Evolutionary conservation across 2,797 vertebrate genomes (phyloP), one percentile per base, ranked within the genome.

Genomic region (Scyliorhinus canicula): DNA sequence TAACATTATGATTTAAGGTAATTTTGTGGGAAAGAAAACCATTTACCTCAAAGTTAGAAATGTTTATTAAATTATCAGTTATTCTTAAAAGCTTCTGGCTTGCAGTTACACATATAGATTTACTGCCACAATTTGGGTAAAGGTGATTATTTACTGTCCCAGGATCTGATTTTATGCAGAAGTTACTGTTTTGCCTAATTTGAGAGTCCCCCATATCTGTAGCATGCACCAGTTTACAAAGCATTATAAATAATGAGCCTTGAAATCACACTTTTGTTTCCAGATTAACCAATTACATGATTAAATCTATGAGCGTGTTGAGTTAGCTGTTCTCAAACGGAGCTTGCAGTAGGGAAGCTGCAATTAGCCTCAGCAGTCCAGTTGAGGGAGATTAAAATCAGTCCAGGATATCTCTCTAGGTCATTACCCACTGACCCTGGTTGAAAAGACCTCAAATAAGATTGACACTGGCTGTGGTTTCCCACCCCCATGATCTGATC

Each of bases 11-110:
- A 52, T 94, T 74, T 69, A n/a, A 50, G 14, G 11, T 74, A 71
- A 74, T n/a, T 94, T 94, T 50, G 28, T 55, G 31, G 67, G 12
- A 74, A 94, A 94, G 26, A 52, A 60, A 40, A 93, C 44, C 47
- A 94, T 94, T 74, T 74, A n/a, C n/a, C 26, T 94, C 35, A 74
- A 74, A 94, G 93, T 71, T 94, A n/a, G 19, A 65, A 91, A 65
- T 65, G n/a, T 63, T 65, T 63, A 91, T 65, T 91, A 65, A 91
- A 65, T 91, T 91, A 65, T 91, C 21, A 65, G 88, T 91, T 21
- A 65, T 63, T 65, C 60, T 40, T 91, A 44, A 65, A 82, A 65
- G 88, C 88, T 91, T 91, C 88, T 91, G 55, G 52, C 85, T 16
- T 88, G 24, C 60, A 91, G n/a, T 65, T 91, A 12, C 60, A 40